Evolutionary conservation across 1,140 invertebrate species (phyloP), one percentile per base, ranked within the genome.

Genomic region (Achatina immaculata): DNA sequence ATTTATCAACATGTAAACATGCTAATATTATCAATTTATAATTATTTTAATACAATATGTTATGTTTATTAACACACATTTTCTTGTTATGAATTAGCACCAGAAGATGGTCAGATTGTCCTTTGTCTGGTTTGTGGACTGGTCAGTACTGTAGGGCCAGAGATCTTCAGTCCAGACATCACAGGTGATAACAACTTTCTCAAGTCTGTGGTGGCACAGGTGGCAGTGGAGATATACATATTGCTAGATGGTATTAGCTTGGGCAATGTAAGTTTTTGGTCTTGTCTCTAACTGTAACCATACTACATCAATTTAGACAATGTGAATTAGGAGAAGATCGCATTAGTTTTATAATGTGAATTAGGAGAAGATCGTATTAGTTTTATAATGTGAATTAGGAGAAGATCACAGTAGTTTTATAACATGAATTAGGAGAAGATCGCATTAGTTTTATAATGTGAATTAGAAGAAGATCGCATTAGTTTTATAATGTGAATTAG

Each of bases 181-280:
- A 28, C 31, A 21, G 78, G 48, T 0, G 36, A n/a, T 45, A 6
- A 24, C 19, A 16, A 28, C 34, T 45, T 80, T 6, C 31, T 80
- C 4, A 69, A 72, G 36, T 9, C 68, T 34, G 78, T 80, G 11
- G 78, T 80, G 31, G 78, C 78, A 0, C 2, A 45, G 34, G 43
- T 80, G 1, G 51, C 78, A n/a, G 78, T 80, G 48, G 78, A 80
- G 38, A 31, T 72, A 11, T 80, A 80, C 45, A 72, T 80, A 43
- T 31, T 36, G 42, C 36, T 80, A 45, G 78, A 80, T 34, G 2
- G 68, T n/a, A 80, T 80, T 28, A 7, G n/a, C 3, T 1, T 40
- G n/a, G 24, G n/a, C n/a, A 80, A 80, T 80, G 78, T 80, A 45
- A 72, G 78, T 55, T 1, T 36, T 36, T 77, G n/a, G 16, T 11